Evolutionary conservation across 2,888 invertebrate genomes (phyloP).

Genomic region (Notodonta ziczac): DNA sequence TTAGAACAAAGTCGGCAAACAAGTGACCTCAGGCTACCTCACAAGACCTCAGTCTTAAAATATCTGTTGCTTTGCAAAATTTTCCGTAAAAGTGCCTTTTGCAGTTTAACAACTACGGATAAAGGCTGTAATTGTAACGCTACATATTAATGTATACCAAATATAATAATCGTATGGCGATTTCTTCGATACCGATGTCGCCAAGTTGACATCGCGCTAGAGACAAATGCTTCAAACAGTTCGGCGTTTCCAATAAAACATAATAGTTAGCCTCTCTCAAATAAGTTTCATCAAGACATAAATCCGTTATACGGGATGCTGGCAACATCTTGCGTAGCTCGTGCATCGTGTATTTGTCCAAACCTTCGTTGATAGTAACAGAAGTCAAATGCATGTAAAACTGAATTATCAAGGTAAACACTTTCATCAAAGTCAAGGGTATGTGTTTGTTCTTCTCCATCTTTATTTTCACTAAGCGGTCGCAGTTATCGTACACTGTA

Average conservation of each 20-base stretch:
- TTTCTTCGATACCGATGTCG: conserved; percentile 47
- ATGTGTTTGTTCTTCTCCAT: conserved; percentile 48
- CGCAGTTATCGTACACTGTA: conserved; percentile 41
- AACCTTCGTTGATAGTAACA: conserved; percentile 49
- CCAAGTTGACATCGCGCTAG: conserved; percentile 57
- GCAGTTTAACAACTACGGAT: conserved; percentile 24
- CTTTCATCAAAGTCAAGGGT: conserved; percentile 50
- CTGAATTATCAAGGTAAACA: conserved; percentile 50
- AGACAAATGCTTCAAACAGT: conserved; percentile 51
- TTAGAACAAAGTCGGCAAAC: too few species aligned
- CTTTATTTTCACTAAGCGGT: conserved; percentile 50
- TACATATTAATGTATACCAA: too few species aligned
- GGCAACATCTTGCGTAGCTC: conserved; percentile 56
- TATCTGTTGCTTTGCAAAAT: conserved; percentile 4
- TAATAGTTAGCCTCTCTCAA: conserved; percentile 53
- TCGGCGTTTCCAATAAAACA: conserved; percentile 43
- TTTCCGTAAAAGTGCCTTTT: conserved; percentile 13
- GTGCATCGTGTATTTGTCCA: conserved; percentile 43
- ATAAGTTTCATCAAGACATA: conserved; percentile 55
- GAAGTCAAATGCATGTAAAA: conserved; percentile 45
- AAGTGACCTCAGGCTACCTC: too few species aligned
- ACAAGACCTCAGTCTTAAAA: too few species aligned
- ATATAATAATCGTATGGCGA: conserved; percentile 51
- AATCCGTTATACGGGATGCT: conserved; percentile 52
- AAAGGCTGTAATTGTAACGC: conserved; percentile 20